A percentile compares a stretch with the other conserved stretches of the same genome.
phyloP scores from a whole-genome alignment of 2,888 invertebrate species.

The Cantharis rustica region DNA sequence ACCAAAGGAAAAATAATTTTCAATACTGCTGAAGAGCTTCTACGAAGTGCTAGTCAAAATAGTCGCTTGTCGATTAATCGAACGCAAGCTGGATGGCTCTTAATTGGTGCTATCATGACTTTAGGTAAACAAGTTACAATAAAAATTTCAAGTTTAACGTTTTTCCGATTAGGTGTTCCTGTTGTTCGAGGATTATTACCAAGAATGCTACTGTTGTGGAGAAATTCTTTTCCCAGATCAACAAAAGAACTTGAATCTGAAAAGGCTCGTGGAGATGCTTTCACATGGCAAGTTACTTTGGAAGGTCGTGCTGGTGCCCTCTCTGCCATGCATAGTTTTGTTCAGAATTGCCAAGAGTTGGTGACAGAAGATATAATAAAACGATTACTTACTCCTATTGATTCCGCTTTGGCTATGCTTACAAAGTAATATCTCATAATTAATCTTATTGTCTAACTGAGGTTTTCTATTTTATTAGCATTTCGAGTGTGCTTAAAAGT shows the following conservation, averaged over 20 bases:
- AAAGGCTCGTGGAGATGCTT: slow-evolving; percentile 93
- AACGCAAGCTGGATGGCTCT: slow-evolving; percentile 96
- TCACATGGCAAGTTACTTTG: slow-evolving; percentile 98
- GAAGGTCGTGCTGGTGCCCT: slow-evolving; percentile 96
- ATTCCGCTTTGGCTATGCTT: slow-evolving; percentile 93
- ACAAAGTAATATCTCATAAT: slow-evolving; percentile 72
- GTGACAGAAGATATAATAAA: slow-evolving; percentile 91
- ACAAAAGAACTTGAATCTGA: slow-evolving; percentile 96
- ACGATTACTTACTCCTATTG: slow-evolving; percentile 87
- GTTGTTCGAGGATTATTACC: slow-evolving; percentile 92
- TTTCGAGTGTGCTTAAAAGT: slow-evolving; percentile 81
- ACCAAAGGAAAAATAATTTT: slow-evolving; percentile 97
- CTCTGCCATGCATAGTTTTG: slow-evolving; percentile 92
- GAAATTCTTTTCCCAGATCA: slow-evolving; percentile 96
- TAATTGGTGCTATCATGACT: slow-evolving; percentile 96
- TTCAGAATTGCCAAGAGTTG: slow-evolving; percentile 88
- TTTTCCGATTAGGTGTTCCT: slow-evolving; percentile 69
- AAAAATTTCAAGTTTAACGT: not conserved
- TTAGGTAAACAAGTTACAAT: slow-evolving; percentile 65
- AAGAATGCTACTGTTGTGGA: slow-evolving; percentile 92
- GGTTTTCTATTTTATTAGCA: slow-evolving; percentile 58
- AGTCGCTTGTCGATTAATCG: slow-evolving; percentile 92
- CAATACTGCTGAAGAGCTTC: slow-evolving; percentile 93
- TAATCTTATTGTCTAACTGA: not conserved
- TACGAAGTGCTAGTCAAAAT: slow-evolving; percentile 96